Base-by-base conservation (phyloP, 2,888 invertebrate species). In the Polietes domitor region DNA sequence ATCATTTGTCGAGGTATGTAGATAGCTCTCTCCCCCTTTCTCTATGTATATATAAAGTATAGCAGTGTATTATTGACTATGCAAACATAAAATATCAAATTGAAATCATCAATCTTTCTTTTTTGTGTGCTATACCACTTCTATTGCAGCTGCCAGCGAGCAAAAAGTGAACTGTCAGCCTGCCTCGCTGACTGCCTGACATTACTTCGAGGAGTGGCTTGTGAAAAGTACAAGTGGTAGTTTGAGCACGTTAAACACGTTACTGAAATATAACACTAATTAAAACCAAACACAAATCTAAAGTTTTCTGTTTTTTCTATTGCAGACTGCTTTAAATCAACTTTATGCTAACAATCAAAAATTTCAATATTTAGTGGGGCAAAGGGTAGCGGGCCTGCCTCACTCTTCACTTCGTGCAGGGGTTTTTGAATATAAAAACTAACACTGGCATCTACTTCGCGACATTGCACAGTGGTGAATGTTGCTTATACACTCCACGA, bases 231-330 rank as follows among this genome's bases (percentile, higher is more conserved):
- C 21, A 55, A 41, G 19, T 47, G 61, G 37, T 17, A 61, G 37
- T 70, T 70, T 32, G 58, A 61, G 43, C 74, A 50, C n/a, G 72
- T 17, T 37, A 55, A 58, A 24, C 65, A 24, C 73, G 76, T 37
- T 80, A 70, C 70, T 74, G 70, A 80, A 83, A 77, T 77, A 61
- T 63, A 72, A 47, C 78, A 68, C 83, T 84, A 84, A 84, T 84
- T 84, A 84, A 84, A 84, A 84, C 55, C 83, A 84, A 84, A 84
- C 80, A 71, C 65, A 77, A 77, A 84, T 78, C 72, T 75, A 75
- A 80, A 74, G 75, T 80, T 80, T 83, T 75, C 68, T 68, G 47
- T 43, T 58, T 74, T 50, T 47, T 72, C 50, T 19, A 28, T 19
- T 21, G 47, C 17, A n/a, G n/a, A 15, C 68, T 71, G 55, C 75